Percentiles rank a stretch among this genome's conserved stretches.
These are phyloP conservation scores for Nettapus auritus DNA, from an alignment of 2,113 vertebrate species.

Conservation along the genomic window DNA sequence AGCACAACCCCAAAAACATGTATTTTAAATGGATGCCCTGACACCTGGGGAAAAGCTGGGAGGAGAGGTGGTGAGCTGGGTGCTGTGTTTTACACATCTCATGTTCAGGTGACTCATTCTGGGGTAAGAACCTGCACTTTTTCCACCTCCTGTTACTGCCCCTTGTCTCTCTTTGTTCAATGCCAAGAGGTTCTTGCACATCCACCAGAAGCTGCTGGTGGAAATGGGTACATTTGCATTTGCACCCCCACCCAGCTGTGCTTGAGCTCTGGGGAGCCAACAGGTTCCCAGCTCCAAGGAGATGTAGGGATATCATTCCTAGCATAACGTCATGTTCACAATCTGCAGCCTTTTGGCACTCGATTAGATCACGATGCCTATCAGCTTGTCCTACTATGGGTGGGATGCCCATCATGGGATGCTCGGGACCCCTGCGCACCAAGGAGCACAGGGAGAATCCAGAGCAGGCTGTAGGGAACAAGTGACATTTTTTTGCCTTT, in stretches of 20 bases:
- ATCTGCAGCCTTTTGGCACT: neutral
- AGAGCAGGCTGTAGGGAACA: neutral
- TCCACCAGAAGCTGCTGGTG: neutral
- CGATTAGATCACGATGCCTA: neutral
- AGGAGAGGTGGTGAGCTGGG: neutral
- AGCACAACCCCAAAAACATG: neutral
- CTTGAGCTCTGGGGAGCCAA: neutral
- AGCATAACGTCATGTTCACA: accelerated
- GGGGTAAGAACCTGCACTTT: neutral
- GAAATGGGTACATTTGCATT: neutral
- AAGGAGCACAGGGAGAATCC: neutral
- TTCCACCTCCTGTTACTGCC: neutral
- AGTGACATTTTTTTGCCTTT: neutral
- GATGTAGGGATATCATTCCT: neutral
- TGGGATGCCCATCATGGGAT: accelerated
- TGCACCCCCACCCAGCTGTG: neutral
- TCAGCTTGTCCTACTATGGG: accelerated
- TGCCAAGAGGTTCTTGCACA: neutral
- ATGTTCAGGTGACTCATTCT: neutral
- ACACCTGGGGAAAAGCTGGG: neutral
- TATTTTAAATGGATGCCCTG: neutral
- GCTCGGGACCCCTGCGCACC: neutral
- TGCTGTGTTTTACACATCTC: accelerated
- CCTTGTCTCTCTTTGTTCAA: neutral
- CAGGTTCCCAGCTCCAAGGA: neutral